These are phyloP conservation scores for Chelonus formosanus DNA, from an alignment of 2,888 invertebrate genomes.

Conservation along the genomic window DNA sequence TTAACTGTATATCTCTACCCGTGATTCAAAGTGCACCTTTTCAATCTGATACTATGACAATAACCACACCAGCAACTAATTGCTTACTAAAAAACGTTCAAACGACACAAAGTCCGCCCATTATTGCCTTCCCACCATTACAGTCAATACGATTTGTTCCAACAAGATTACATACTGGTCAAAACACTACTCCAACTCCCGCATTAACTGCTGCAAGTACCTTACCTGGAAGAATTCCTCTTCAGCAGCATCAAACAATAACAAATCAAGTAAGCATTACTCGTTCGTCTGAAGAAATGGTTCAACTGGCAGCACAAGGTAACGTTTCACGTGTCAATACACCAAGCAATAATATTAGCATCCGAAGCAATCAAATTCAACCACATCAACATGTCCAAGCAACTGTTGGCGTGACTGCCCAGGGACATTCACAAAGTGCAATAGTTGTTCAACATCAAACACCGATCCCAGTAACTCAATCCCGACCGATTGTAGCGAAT, in stretches of 20 bases:
- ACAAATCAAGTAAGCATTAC: conserved; percentile 53
- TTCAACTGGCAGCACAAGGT: conserved; percentile 48
- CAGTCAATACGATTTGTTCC: conserved; percentile 62
- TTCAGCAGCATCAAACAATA: conserved; percentile 40
- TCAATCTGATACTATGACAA: conserved; percentile 45
- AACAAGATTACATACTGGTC: conserved; percentile 51
- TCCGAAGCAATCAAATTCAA: conserved; percentile 40
- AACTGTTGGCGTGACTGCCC: conserved; percentile 43
- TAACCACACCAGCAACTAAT: conserved; percentile 46
- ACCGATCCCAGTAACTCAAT: conserved; percentile 42
- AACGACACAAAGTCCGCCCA: conserved; percentile 54
- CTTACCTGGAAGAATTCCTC: conserved; percentile 36
- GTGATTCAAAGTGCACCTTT: conserved; percentile 55
- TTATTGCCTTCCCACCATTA: conserved; percentile 59
- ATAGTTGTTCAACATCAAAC: conserved; percentile 58
- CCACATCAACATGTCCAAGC: conserved; percentile 40
- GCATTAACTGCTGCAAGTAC: conserved; percentile 29
- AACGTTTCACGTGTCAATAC: conserved; percentile 29
- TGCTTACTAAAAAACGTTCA: conserved; percentile 60
- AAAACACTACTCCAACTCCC: conserved; percentile 30
- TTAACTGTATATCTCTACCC: conserved; percentile 58
- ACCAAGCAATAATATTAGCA: conserved; percentile 38
- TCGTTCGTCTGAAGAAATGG: conserved; percentile 53
- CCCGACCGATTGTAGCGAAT: conserved; percentile 46
- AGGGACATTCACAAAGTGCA: conserved; percentile 51